Evolutionary conservation across 1,140 invertebrate species (phyloP).

Genomic region (Himalopsyche phryganea): DNA sequence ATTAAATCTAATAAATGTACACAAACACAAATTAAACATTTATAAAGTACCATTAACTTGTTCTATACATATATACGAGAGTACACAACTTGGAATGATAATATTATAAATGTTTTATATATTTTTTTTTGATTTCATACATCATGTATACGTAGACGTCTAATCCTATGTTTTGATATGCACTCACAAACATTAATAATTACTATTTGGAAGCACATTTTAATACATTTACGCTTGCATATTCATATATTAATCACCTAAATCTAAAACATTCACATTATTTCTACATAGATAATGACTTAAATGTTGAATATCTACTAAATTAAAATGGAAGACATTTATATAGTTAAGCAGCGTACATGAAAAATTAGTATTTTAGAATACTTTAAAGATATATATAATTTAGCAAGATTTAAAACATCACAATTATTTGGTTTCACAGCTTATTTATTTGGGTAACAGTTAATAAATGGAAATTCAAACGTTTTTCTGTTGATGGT

Average conservation of each 20-base stretch:
- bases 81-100: conserved; percentile 1
- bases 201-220: neutral
- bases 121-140: neutral
- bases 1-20: neutral
- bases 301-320: neutral
- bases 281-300: neutral
- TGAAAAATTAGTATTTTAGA: neutral
- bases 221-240: neutral
- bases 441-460: neutral
- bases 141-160: neutral
- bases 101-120: no score
- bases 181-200: neutral
- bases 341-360: neutral
- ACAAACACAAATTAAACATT: neutral
- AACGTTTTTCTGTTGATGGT: no score
- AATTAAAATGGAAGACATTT: conserved; percentile 3
- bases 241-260: neutral
- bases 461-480: no score
- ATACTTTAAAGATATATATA: neutral
- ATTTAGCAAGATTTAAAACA: neutral
- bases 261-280: neutral
- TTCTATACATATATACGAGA: neutral
- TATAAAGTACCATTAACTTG: neutral
- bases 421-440: neutral
- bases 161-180: neutral